Percentiles rank a stretch among this genome's conserved stretches.
phyloP scores from a whole-genome alignment of 2,113 vertebrate species.

The Ondatra zibethicus region DNA sequence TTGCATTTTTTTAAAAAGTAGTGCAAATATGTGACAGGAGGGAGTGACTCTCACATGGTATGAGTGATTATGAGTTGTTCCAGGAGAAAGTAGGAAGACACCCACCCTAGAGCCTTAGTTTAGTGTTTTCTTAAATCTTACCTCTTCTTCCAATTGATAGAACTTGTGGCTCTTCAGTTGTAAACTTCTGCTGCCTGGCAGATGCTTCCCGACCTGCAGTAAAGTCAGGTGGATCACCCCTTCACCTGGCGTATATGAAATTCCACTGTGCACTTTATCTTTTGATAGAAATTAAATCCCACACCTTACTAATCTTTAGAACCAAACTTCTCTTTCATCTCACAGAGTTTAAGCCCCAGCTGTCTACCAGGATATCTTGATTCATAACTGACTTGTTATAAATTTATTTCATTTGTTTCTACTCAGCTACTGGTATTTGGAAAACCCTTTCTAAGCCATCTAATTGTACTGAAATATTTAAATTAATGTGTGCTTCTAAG shows the following conservation, averaged over 20 bases:
- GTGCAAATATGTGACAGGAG: background rate
- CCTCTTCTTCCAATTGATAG: background rate
- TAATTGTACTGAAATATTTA: conserved; percentile 5
- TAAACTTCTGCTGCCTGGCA: background rate
- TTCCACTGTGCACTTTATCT: background rate
- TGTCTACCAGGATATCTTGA: background rate
- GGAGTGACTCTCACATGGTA: background rate
- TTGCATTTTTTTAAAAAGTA: background rate
- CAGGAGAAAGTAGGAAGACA: background rate
- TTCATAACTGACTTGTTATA: background rate
- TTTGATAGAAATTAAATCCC: background rate
- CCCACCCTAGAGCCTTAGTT: background rate
- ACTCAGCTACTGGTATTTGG: background rate
- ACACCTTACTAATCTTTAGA: background rate
- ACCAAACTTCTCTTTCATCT: background rate
- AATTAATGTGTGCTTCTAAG: background rate
- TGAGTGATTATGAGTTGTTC: background rate
- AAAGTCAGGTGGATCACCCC: background rate
- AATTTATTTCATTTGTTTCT: background rate
- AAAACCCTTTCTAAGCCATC: background rate
- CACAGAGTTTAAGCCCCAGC: background rate
- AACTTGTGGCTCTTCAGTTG: background rate
- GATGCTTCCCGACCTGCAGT: background rate
- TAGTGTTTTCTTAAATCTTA: background rate
- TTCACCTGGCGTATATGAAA: background rate